Evolutionary conservation across 2,797 vertebrate species (phyloP).

Genomic region (Coilia nasus): DNA sequence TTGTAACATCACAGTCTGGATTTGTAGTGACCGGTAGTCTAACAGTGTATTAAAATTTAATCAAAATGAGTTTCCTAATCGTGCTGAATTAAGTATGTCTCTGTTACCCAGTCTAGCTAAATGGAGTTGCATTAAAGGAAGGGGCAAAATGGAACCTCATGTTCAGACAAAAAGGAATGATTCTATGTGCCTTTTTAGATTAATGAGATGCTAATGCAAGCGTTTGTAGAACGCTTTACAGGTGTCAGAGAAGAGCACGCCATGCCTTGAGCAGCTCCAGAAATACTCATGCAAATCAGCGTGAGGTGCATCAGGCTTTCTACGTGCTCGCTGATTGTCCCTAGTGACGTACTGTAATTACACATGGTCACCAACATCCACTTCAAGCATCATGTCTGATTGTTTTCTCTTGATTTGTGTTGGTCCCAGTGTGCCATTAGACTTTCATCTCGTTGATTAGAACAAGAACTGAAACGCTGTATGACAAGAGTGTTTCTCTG

Average conservation of each 20-base stretch:
- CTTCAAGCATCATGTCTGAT: background rate
- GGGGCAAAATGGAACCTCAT: background rate
- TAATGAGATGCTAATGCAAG: conserved; percentile 28
- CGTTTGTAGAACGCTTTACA: background rate
- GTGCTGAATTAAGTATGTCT: too few species aligned
- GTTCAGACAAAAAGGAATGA: too few species aligned
- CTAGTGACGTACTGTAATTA: background rate
- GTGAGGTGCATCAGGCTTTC: conserved; percentile 22
- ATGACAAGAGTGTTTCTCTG: background rate
- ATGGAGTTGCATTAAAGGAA: background rate
- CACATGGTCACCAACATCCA: background rate
- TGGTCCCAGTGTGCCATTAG: background rate
- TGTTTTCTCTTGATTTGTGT: conserved; percentile 8
- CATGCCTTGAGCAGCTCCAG: conserved; percentile 23
- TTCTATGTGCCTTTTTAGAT: background rate
- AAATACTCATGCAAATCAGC: conserved; percentile 41
- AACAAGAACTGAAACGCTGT: background rate
- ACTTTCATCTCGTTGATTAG: background rate
- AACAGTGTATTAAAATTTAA: too few species aligned
- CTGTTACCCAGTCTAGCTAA: background rate
- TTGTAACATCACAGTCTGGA: too few species aligned
- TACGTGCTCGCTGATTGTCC: conserved; percentile 14
- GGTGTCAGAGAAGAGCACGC: background rate
- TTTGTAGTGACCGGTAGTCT: too few species aligned
- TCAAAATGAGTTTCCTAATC: too few species aligned